Evolutionary conservation across 1,140 invertebrate species (phyloP).

Genomic region (Melanaphis sacchari): DNA sequence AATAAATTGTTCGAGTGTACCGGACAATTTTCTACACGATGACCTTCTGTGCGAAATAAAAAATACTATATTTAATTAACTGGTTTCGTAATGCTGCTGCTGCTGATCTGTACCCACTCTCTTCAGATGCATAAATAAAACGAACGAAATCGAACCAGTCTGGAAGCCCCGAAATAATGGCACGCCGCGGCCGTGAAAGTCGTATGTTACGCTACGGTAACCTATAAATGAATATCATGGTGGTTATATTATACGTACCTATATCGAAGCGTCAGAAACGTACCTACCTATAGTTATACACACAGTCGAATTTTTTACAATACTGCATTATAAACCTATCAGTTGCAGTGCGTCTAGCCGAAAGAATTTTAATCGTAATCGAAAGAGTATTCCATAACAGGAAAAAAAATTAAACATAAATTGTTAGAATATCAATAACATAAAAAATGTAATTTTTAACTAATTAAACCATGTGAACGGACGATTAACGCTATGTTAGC

Average conservation of each 20-base stretch:
- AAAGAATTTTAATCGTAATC: background rate
- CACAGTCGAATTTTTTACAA: background rate
- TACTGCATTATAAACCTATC: background rate
- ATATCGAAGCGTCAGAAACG: background rate
- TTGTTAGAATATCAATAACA: background rate
- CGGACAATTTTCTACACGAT: background rate
- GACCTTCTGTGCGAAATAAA: conserved; percentile 25
- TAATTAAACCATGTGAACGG: conserved; percentile 44
- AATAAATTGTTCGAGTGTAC: background rate
- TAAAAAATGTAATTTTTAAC: background rate
- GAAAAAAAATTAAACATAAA: background rate
- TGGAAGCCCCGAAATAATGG: conserved; percentile 29
- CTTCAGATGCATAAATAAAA: background rate
- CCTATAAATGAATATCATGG: conserved; percentile 18
- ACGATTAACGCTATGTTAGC: background rate
- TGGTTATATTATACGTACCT: background rate
- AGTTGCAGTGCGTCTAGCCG: background rate
- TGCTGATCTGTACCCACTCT: background rate
- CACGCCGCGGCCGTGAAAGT: conserved; percentile 19
- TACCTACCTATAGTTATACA: background rate
- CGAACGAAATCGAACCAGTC: conserved; percentile 34
- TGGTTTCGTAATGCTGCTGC: conserved; percentile 24
- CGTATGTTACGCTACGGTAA: background rate
- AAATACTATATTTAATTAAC: conserved; percentile 30
- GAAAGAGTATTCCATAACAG: background rate